A percentile compares a stretch with the other conserved stretches of the same genome.
Conservation (phyloP, 2,888 invertebrate genomes). For the Brachynemurus nebulosus region DNA sequence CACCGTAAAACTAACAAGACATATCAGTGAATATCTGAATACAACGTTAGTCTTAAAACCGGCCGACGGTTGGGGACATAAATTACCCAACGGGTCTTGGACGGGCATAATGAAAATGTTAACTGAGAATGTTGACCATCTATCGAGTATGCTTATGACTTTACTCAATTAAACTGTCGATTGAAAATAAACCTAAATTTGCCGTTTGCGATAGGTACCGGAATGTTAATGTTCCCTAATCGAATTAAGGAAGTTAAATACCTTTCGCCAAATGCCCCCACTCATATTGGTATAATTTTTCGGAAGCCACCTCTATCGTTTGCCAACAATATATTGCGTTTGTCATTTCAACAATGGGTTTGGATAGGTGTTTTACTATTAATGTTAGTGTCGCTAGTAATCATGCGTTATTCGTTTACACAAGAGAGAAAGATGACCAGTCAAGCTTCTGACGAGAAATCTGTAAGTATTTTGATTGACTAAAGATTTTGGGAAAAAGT, state of each 20-base stretch:
- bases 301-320: neutral
- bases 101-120: neutral
- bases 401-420: neutral
- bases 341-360: neutral
- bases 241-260: neutral
- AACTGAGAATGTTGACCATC: neutral
- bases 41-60: neutral
- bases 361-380: neutral
- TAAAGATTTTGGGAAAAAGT: too few species aligned
- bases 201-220: too few species aligned
- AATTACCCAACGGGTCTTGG: neutral
- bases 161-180: too few species aligned
- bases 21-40: neutral
- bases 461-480: neutral
- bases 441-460: neutral
- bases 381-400: neutral
- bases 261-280: neutral
- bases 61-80: neutral
- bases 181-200: too few species aligned
- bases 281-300: neutral
- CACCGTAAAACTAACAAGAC: neutral
- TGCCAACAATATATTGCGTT: neutral
- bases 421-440: too few species aligned
- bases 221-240: neutral
- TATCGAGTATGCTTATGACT: too few species aligned